Base-by-base conservation (phyloP, 2,888 invertebrate genomes). In the Omphaloscelis lunosa region DNA sequence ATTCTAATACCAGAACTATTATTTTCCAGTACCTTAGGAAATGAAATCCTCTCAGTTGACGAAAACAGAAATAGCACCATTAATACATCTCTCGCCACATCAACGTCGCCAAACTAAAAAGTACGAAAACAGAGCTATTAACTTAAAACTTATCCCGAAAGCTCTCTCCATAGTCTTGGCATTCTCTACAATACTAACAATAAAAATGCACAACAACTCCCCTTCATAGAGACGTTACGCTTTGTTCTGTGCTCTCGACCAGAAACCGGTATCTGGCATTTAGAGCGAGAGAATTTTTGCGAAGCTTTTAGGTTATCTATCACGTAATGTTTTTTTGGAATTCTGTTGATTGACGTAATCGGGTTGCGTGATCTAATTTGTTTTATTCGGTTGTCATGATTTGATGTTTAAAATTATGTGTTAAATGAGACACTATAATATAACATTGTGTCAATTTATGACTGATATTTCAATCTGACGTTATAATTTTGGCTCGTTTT, bases 141-240 rank as follows among this genome's bases (percentile, higher is more conserved):
- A 82, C 65, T 80, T 76, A 73, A 83, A 87, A 83, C 72, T 86
- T 72, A 67, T 77, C 51, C 69, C 63, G 34, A 89, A 77, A 72
- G 62, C 70, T 74, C 62, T 74, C 72, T 82, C 73, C 73, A 77
- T 79, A 80, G 88, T 78, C 79, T 87, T 82, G 74, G 79, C 86
- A 85, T 83, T 74, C 82, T 66, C 71, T 74, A 69, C 79, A 72
- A 79, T 82, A 73, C 71, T 82, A 75, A 87, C 85, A 85, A 86
- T 84, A 89, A 86, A 89, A 88, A 88, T 86, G 83, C 86, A 80
- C 80, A 88, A 82, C 79, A 74, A 81, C 73, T 83, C 81, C 71
- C 66, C 63, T 79, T 83, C 83, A 86, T 88, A 79, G 76, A 86
- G 82, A 89, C 85, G 86, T 89, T 75, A 72, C 88, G 78, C 71